Base-by-base conservation (phyloP, 1,140 invertebrate genomes). In the Heliconius congener region DNA sequence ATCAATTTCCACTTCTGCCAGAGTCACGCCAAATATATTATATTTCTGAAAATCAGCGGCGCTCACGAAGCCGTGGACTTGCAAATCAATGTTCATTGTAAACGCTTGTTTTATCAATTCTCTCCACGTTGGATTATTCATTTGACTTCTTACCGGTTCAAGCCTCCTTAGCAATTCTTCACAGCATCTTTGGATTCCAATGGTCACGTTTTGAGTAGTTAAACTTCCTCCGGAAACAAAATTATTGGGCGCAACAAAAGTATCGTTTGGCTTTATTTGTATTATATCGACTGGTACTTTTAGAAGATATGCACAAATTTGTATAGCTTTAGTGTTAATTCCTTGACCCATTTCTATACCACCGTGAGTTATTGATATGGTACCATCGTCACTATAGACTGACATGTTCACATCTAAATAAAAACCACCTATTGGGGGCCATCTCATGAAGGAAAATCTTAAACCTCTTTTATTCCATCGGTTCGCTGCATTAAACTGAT, bases 341-440 rank as follows among this genome's bases (percentile, higher is more conserved):
- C 97, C 97, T 95, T 98, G 97, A 9, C 98, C 98, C 84, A 97
- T 96, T 95, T 98, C 97, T 50, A 98, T 95, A 27, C 97, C 97
- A 77, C 96, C 97, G 85, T 98, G 97, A 18, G 95, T 92, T 46
- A 98, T 95, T 1, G 96, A 95, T 1, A 98, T 97, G 1, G 97
- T 96, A n/a, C 97, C 97, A 93, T 98, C 97, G 2, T 93, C 90
- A 52, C 96, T 96, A 87, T 96, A 97, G 70, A 98, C 95, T 3
- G 96, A 95, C 3, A 98, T 92, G n/a, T 96, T 92, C 0, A 95
- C 95, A 77, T 96, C 95, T 80, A 94, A 96, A 71, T 95, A 92
- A 42, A 95, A 95, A 39, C 87, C 92, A 73, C 91, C 89, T 0
- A 78, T 71, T 2, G 96, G 88, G 1, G 93, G 90, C 90, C 96